Percentiles rank a stretch among this genome's conserved stretches.
Conservation (phyloP, 2,888 invertebrate genomes). For the Caenorhabditis japonica region DNA sequence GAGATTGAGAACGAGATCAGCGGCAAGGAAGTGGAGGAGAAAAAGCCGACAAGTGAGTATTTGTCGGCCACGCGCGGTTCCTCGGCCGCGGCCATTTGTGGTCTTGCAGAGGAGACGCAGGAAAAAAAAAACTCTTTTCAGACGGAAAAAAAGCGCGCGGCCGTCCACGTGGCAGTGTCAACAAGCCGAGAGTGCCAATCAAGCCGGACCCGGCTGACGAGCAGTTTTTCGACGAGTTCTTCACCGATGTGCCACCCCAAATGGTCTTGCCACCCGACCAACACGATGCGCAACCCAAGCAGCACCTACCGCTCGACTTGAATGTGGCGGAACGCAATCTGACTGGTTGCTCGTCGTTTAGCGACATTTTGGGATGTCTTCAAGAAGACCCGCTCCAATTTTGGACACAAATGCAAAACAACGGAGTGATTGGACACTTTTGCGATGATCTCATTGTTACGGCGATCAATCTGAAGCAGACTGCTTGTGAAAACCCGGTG, state of each 20-base stretch:
- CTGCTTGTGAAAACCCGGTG: constrained; percentile 13
- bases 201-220: constrained; percentile 20
- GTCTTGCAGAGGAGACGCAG: no score
- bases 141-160: constrained; percentile 34
- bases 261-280: not conserved
- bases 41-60: constrained; percentile 3
- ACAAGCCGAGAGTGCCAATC: constrained; percentile 13
- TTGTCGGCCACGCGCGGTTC: not conserved
- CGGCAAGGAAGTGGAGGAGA: constrained; percentile 15
- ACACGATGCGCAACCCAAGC: not conserved
- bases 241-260: not conserved
- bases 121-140: not conserved
- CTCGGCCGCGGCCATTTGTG: no score
- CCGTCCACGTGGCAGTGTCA: constrained; percentile 39
- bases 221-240: constrained; percentile 30
- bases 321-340: no score
- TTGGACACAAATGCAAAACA: constrained; percentile 48
- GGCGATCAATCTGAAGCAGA: constrained; percentile 45
- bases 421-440: constrained; percentile 43
- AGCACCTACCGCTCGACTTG: no score
- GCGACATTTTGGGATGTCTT: constrained; percentile 39
- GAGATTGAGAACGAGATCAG: constrained; percentile 32
- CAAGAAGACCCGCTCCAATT: constrained; percentile 45
- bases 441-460: constrained; percentile 48
- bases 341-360: constrained; percentile 18